phyloP scores from a whole-genome alignment of 1,140 invertebrate genomes.

The Aethina tumida region DNA sequence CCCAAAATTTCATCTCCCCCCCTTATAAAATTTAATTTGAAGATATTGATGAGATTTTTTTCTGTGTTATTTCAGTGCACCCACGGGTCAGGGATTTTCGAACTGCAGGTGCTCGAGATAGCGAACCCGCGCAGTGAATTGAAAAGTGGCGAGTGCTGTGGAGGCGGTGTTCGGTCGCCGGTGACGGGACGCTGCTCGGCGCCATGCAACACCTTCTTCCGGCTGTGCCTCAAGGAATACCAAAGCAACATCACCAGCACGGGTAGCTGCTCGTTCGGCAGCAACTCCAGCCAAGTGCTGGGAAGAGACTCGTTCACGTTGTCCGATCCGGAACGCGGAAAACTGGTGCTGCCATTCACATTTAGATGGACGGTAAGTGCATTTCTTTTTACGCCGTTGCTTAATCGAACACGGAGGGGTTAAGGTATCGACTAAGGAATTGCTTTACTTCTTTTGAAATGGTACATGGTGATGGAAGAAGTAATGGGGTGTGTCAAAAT shows the following conservation, averaged over 20 bases:
- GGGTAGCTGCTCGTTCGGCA: conserved; percentile 82
- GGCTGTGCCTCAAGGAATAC: conserved; percentile 85
- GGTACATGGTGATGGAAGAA: too few species aligned
- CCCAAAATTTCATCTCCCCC: neutral
- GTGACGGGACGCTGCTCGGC: conserved; percentile 41
- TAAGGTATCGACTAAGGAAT: too few species aligned
- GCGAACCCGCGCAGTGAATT: conserved; percentile 76
- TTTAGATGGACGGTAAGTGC: conserved; percentile 89
- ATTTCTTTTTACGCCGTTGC: too few species aligned
- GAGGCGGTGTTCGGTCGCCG: conserved; percentile 44
- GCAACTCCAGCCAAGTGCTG: conserved; percentile 71
- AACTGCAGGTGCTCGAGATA: conserved; percentile 83
- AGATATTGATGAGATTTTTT: conserved; percentile 3
- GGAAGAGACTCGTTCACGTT: conserved; percentile 82
- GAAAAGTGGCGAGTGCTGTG: conserved; percentile 72
- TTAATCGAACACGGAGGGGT: too few species aligned
- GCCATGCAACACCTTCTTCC: conserved; percentile 73
- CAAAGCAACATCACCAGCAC: conserved; percentile 72
- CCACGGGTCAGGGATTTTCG: conserved; percentile 75
- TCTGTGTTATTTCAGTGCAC: conserved; percentile 46
- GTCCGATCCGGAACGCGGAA: conserved; percentile 62
- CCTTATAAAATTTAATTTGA: conserved; percentile 5
- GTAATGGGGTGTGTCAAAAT: too few species aligned
- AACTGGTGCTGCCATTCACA: conserved; percentile 72
- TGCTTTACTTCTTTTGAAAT: too few species aligned